Conservation (phyloP, 1,140 invertebrate genomes). For the Ladona fulva region DNA sequence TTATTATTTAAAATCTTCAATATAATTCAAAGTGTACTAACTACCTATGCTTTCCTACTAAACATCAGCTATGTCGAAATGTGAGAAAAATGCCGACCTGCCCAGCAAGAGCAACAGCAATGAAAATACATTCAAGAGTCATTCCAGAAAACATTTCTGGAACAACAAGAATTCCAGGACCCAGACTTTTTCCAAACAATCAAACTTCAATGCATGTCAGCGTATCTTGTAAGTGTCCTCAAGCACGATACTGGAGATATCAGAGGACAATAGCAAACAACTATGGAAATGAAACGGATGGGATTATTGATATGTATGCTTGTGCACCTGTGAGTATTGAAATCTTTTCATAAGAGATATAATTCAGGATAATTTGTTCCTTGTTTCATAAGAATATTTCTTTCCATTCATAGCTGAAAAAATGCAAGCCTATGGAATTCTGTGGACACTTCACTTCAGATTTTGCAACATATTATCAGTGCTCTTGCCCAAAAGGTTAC, state of each 20-base stretch:
- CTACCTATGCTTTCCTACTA: background rate
- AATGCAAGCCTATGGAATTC: slow-evolving; percentile 38
- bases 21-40: too few relatives aligned
- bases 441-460: slow-evolving; percentile 42
- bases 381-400: background rate
- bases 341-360: background rate
- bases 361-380: slow-evolving; percentile 11
- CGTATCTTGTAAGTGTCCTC: slow-evolving; percentile 28
- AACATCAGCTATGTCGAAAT: slow-evolving; percentile 26
- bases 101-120: slow-evolving; percentile 19
- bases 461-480: slow-evolving; percentile 50
- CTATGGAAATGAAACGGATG: slow-evolving; percentile 26
- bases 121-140: background rate
- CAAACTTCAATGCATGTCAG: background rate
- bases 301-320: slow-evolving; percentile 31
- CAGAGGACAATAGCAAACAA: slow-evolving; percentile 28
- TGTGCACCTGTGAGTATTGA: slow-evolving; percentile 33
- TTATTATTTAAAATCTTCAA: too few relatives aligned
- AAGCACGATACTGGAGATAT: slow-evolving; percentile 31
- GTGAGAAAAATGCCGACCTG: slow-evolving; percentile 22
- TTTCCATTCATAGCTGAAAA: slow-evolving; percentile 33
- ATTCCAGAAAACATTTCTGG: background rate
- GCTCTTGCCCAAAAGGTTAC: slow-evolving; percentile 47
- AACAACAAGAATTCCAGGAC: background rate
- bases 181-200: background rate